Evolutionary conservation across 2,797 vertebrate genomes (phyloP).

Genomic region (Malacoraja senta): DNA sequence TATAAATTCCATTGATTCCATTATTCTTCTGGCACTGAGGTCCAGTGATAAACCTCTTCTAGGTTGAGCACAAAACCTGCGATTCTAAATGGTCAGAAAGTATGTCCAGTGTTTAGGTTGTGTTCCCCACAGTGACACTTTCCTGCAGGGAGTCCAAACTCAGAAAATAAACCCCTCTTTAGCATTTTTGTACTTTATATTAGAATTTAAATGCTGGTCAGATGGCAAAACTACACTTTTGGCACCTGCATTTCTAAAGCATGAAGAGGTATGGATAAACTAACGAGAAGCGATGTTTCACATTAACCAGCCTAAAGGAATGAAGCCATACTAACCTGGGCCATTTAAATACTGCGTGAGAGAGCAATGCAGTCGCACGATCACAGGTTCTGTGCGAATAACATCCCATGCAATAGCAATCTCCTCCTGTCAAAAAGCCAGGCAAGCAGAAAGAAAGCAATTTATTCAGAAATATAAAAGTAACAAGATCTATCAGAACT

Average conservation of each 20-base stretch:
- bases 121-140: neutral
- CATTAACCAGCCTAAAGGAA: neutral
- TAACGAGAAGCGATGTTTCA: neutral
- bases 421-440: conserved; percentile 65
- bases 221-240: neutral
- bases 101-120: neutral
- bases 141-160: neutral
- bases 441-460: conserved; percentile 37
- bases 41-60: neutral
- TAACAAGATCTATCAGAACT: conserved; percentile 30
- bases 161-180: neutral
- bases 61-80: neutral
- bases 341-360: conserved; percentile 82
- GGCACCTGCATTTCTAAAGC: neutral
- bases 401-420: conserved; percentile 84
- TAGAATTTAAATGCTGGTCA: neutral
- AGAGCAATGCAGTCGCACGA: conserved; percentile 77
- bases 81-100: neutral
- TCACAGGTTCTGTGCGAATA: conserved; percentile 76
- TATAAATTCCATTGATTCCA: too few relatives aligned
- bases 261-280: neutral
- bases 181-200: neutral
- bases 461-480: conserved; percentile 37
- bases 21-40: neutral
- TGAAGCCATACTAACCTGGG: conserved; percentile 63